Conservation (phyloP, 2,113 vertebrate genomes). For the Acrocephalus arundinaceus region DNA sequence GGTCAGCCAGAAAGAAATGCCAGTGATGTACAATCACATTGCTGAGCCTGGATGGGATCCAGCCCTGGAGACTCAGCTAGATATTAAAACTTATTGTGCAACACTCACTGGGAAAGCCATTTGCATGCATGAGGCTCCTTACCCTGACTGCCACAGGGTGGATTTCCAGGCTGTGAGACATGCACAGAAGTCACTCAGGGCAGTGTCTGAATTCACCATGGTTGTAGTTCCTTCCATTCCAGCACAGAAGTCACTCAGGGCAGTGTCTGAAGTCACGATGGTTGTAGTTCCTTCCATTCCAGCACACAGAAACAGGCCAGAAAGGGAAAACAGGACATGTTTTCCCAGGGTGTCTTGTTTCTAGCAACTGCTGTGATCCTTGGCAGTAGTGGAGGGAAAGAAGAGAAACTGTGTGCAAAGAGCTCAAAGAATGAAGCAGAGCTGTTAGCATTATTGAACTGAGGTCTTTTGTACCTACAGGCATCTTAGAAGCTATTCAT, state of each 20-base stretch:
- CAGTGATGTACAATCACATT: neutral
- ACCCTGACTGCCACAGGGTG: neutral
- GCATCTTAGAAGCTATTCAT: neutral
- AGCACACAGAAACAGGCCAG: neutral
- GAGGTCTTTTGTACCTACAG: neutral
- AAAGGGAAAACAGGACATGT: neutral
- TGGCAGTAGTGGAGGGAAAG: neutral
- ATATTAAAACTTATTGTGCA: neutral
- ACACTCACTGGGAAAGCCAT: neutral
- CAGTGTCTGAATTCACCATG: neutral
- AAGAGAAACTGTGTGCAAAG: neutral
- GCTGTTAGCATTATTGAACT: neutral
- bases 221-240: neutral
- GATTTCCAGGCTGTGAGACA: neutral
- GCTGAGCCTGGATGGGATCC: neutral
- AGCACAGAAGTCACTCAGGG: neutral
- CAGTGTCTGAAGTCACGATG: neutral
- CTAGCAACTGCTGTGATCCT: conserved; percentile 43
- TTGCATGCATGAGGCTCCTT: neutral
- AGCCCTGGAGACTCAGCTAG: neutral
- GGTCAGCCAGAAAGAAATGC: neutral
- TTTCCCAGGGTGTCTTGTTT: conserved; percentile 52
- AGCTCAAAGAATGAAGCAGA: neutral
- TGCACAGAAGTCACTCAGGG: neutral
- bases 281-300: neutral